Conservation (phyloP, 2,797 vertebrate species). For the Chelidonichthys spinosus region DNA sequence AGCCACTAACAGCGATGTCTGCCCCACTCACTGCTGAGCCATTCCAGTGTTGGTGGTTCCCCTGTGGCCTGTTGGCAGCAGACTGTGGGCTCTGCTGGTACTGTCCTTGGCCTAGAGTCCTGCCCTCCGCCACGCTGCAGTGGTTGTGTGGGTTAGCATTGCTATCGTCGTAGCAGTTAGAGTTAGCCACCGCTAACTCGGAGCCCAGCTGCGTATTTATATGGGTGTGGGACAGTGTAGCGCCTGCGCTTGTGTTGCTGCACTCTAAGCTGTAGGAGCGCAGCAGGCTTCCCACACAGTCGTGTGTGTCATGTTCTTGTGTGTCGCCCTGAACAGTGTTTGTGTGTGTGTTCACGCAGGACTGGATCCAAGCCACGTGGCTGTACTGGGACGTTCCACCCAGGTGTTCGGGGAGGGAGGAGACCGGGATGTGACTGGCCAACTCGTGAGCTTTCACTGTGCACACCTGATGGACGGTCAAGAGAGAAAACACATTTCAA, state of each 20-base stretch:
- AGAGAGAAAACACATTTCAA: background rate
- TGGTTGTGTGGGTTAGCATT: slow-evolving; percentile 87
- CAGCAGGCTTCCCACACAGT: slow-evolving; percentile 87
- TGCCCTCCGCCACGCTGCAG: slow-evolving; percentile 71
- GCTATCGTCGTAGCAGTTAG: slow-evolving; percentile 84
- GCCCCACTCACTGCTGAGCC: slow-evolving; percentile 79
- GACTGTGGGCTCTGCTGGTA: slow-evolving; percentile 69
- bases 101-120: slow-evolving; percentile 76
- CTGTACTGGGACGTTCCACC: slow-evolving; percentile 86
- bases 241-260: slow-evolving; percentile 68
- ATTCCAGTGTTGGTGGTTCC: slow-evolving; percentile 86
- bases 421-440: slow-evolving; percentile 86
- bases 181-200: slow-evolving; percentile 79
- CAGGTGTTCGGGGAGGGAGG: slow-evolving; percentile 87
- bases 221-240: slow-evolving; percentile 60
- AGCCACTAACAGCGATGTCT: slow-evolving; percentile 31
- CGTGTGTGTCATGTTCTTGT: slow-evolving; percentile 73
- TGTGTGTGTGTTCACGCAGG: slow-evolving; percentile 84
- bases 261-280: slow-evolving; percentile 85
- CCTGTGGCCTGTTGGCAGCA: slow-evolving; percentile 68
- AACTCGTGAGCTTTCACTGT: slow-evolving; percentile 88
- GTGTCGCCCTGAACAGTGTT: slow-evolving; percentile 72
- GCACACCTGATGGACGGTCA: slow-evolving; percentile 80
- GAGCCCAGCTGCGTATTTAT: slow-evolving; percentile 69
- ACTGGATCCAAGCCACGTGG: slow-evolving; percentile 89